Base-by-base conservation (phyloP, 92 coral and sea anemone genomes). In the Palythoa grandis region DNA sequence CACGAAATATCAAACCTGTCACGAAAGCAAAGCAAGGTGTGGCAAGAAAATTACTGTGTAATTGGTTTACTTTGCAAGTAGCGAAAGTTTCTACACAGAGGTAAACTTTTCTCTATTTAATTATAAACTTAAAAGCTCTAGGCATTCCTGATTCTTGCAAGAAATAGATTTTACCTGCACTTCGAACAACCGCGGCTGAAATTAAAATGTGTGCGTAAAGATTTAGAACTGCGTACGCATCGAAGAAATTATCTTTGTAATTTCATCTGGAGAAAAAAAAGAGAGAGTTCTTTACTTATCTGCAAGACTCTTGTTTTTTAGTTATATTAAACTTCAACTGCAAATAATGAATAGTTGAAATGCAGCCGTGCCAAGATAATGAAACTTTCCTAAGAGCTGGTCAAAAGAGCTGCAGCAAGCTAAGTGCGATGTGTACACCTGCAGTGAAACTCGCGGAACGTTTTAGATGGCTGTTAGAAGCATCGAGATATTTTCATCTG, bases 61-160 rank as follows among this genome's bases (percentile, higher is more conserved):
- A 20, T 54, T 57, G 19, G 48, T 57, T 77, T 57, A 24, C 22
- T 12, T 52, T 24, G 50, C 14, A 37, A 16, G 25, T n/a, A 23
- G 15, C 24, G 22, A n/a, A 57, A 39, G 29, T 37, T 54, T 23
- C 82, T 24, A 35, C 19, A 53, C 20, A 56, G 24, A 57, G 82
- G 70, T 72, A 58, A 15, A 58, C 65, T 19, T 56, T 77, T 57
- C 37, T 77, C 7, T 77, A 67, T 60, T 39, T 77, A 54, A 77
- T 24, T 54, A 1, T 56, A 57, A 15, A 53, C 25, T 77, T 77
- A 7, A 56, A 14, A 0, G 67, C n/a, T n/a, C n/a, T n/a, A 38
- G 69, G 16, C 29, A 4, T 24, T 77, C 52, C 82, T 56, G 17
- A 24, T 25, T 63, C 68, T 14, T 53, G 19, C 19, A 40, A 72